Conservation (phyloP, 1,140 invertebrate species). For the Heliconius hermathena region DNA sequence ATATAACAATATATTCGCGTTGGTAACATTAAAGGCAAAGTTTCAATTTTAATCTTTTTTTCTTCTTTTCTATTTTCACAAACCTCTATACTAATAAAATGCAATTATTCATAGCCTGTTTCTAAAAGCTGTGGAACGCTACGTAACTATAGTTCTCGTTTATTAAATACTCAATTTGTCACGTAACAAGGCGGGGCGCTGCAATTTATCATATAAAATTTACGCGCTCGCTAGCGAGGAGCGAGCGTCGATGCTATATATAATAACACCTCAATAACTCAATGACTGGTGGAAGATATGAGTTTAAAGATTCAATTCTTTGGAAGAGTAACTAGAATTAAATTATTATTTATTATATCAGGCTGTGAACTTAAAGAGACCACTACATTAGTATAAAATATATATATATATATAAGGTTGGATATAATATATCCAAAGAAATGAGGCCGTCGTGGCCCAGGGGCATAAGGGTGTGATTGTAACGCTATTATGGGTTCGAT, state of each 20-base stretch:
- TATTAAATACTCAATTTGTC: constrained; percentile 14
- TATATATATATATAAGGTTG: too few relatives aligned
- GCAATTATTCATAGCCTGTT: constrained; percentile 6
- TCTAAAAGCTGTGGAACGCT: constrained; percentile 13
- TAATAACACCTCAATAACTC: constrained; percentile 12
- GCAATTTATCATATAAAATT: constrained; percentile 16
- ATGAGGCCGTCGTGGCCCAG: too few relatives aligned
- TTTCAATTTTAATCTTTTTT: neutral
- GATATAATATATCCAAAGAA: too few relatives aligned
- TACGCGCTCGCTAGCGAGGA: constrained; percentile 11
- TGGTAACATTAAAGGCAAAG: neutral
- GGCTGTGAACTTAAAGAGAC: neutral
- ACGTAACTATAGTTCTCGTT: constrained; percentile 14
- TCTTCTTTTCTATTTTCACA: neutral
- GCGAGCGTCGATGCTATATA: neutral
- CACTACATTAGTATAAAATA: neutral
- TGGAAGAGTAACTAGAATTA: neutral
- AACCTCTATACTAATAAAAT: constrained; percentile 3
- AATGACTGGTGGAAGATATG: neutral
- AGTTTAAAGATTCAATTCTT: neutral
- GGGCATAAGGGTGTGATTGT: too few relatives aligned
- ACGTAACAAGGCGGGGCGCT: constrained; percentile 11
- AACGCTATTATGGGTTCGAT: too few relatives aligned
- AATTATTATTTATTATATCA: neutral
- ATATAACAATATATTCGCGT: too few relatives aligned